Base-by-base conservation (phyloP, 2,888 invertebrate species). In the Criorhina ranunculi region DNA sequence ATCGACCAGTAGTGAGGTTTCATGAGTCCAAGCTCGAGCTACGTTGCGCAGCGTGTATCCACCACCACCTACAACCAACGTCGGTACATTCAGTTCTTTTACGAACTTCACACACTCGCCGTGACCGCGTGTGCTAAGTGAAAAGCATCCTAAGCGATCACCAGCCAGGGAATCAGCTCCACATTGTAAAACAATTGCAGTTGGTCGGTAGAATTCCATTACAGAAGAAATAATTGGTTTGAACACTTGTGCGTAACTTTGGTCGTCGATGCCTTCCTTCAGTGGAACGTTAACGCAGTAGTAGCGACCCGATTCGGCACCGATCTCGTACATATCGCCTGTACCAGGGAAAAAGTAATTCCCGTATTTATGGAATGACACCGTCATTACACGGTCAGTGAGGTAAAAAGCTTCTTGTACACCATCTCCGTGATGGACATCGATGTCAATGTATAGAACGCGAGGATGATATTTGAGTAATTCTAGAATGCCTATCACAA, bases 281-380 rank as follows among this genome's bases (percentile, higher is more conserved):
- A 99, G 91, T 0, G 99, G 99, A 0, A 99, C 98, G 93, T 99
- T 99, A 0, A 99, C 97, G 0, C 99, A 98, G 91, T 99, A 99
- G 91, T 98, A 98, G 64, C 98, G 93, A 0, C 99, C 99, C 89
- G 96, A 96, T 91, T 99, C 99, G 0, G 98, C 96, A 0, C 99
- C 99, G 60, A 98, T 95, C 92, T 99, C 99, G 91, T 98, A 98
- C 98, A 99, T 99, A 91, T 99, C 98, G 0, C 99, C 99, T 0
- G 99, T 99, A 0, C 99, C 99, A 0, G 99, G 99, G 90, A 99
- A 99, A 91, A 99, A 99, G 89, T 96, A 97, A 89, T 98, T 98
- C 1, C 99, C 99, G 90, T 98, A 99, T 92, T 99, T 99, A 90
- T 99, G 99, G 91, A 99, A 99, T 53, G 98, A 99, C 0, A 99